These are phyloP conservation scores for Alethe diademata DNA, from an alignment of 2,113 vertebrate genomes.

Conservation along the genomic window DNA sequence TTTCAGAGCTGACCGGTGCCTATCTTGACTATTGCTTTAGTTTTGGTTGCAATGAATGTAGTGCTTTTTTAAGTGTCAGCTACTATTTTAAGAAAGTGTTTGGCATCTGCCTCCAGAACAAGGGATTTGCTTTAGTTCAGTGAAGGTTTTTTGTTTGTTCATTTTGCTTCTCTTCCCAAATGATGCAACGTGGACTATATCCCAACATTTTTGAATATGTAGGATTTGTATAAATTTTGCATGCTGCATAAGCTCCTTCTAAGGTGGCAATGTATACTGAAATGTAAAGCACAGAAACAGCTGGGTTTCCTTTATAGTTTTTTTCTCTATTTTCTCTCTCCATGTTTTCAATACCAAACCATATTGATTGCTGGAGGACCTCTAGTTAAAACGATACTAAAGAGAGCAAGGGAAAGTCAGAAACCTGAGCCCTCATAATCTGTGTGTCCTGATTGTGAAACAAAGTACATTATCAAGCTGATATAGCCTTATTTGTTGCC, in stretches of 20 bases:
- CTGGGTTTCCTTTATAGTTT: background rate
- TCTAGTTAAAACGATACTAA: background rate
- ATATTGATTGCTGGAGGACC: background rate
- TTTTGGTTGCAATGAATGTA: background rate
- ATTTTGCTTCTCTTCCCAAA: background rate
- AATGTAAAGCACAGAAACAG: background rate
- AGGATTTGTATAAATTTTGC: background rate
- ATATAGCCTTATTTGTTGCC: background rate
- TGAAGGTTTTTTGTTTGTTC: background rate
- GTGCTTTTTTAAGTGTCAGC: background rate
- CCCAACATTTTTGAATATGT: background rate
- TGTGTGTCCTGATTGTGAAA: background rate
- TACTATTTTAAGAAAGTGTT: background rate
- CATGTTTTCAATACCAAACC: background rate
- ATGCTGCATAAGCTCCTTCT: background rate
- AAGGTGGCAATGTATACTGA: background rate
- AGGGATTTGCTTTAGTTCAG: background rate
- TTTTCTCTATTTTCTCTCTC: background rate
- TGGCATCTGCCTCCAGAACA: background rate
- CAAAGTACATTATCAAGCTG: background rate
- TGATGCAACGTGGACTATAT: background rate
- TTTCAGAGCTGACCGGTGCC: background rate
- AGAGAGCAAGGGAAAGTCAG: background rate
- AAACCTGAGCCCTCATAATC: background rate
- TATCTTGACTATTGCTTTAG: background rate